Base-by-base conservation (phyloP, 2,888 invertebrate species). In the Eueremaeus valkanovi region DNA sequence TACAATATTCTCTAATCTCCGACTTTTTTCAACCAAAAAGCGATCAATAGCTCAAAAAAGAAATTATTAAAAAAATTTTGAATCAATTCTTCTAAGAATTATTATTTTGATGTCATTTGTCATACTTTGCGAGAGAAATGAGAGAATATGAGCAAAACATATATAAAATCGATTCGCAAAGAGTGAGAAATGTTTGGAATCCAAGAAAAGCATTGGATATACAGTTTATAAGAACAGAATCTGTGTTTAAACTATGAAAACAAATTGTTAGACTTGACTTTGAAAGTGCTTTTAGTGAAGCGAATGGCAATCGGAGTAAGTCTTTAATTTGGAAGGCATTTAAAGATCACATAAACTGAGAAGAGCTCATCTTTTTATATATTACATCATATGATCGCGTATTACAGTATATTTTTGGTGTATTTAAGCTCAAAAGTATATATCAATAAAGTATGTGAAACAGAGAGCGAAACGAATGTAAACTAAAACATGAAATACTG, bases 231-330 rank as follows among this genome's bases (percentile, higher is more conserved):
- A 55, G n/a, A 24, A 27, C 21, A 24, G n/a, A 55, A 9, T 55
- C 21, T 55, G 55, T 49, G 49, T 9, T 49, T 49, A 49, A 49
- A n/a, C 49, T 49, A 18, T 55, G 55, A 55, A 55, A 55, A 55
- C 27, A 55, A 55, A 55, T 55, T 55, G 55, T 55, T 3, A 55
- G 24, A 21, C 55, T 55, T 16, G 13, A 55, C 27, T 21, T 21
- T 55, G 55, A 55, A 55, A 55, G 18, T 45, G 18, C 2, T 45
- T 45, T 45, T 45, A n/a, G n/a, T n/a, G n/a, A n/a, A n/a, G n/a
- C n/a, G n/a, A n/a, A n/a, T n/a, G n/a, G n/a, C n/a, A n/a, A n/a
- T n/a, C n/a, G n/a, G n/a, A n/a, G 16, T 45, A 45, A 16, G 45
- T 45, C 16, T 45, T 45, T 45, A 18, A 45, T 18, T 45, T 18